A percentile compares a stretch with the other conserved stretches of the same genome.
These are phyloP conservation scores for Chiroxiphia lanceolata DNA, from an alignment of 2,797 vertebrate species.

Conservation along the genomic window DNA sequence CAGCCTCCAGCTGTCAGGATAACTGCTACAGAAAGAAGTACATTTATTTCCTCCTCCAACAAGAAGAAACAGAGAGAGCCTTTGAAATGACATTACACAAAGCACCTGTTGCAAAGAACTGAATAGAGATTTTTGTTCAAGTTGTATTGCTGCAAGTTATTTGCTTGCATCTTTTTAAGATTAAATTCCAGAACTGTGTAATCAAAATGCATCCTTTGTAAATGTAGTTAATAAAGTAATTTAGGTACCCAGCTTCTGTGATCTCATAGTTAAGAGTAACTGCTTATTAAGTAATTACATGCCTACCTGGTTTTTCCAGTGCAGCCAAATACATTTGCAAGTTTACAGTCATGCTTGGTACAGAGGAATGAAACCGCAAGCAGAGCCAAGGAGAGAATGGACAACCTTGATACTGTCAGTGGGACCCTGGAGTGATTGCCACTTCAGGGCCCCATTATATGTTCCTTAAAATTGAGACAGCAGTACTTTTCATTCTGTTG, in stretches of 20 bases:
- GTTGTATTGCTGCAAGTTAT: not conserved
- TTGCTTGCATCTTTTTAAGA: not conserved
- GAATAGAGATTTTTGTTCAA: not conserved
- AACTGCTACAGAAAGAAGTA: not conserved
- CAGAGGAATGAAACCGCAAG: slow-evolving; percentile 8
- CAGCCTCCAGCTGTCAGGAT: not conserved
- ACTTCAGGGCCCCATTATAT: not conserved
- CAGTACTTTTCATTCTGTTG: not conserved
- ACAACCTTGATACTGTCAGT: not conserved
- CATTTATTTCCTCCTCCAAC: not conserved
- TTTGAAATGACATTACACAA: not conserved
- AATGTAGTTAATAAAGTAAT: not conserved
- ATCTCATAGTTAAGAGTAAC: not conserved
- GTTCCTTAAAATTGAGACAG: not conserved
- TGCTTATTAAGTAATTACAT: slow-evolving; percentile 22
- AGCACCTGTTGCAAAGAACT: not conserved
- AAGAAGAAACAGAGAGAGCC: not conserved
- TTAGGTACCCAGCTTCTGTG: not conserved
- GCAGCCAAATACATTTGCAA: not conserved
- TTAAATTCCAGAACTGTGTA: not conserved
- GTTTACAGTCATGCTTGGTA: not conserved
- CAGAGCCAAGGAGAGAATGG: not conserved
- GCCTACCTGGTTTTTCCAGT: slow-evolving; percentile 36
- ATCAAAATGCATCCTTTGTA: not conserved
- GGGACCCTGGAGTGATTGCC: not conserved